A percentile compares a stretch with the other conserved stretches of the same genome.
Evolutionary conservation across 2,113 vertebrate genomes (phyloP).

Genomic region (Tringa solitaria): DNA sequence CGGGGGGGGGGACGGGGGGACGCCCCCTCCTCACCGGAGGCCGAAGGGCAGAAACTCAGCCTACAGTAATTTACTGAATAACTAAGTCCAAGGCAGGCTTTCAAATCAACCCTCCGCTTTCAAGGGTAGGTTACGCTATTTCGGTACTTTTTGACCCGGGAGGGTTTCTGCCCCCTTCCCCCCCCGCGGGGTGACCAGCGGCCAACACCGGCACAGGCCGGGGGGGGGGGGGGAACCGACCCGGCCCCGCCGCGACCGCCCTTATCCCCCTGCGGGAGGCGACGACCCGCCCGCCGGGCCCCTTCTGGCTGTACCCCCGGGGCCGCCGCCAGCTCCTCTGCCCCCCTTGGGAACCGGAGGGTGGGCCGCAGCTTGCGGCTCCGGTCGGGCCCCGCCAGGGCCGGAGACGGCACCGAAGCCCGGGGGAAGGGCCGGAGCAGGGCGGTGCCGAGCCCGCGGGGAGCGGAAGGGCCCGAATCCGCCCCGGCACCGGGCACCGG

Average conservation of each 20-base stretch:
- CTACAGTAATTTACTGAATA: not conserved
- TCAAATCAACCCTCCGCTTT: not conserved
- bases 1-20: too few relatives aligned
- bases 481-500: too few relatives aligned
- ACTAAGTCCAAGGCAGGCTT: not conserved
- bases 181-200: not conserved
- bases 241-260: not conserved
- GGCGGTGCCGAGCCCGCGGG: too few relatives aligned
- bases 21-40: not conserved
- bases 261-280: not conserved
- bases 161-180: not conserved
- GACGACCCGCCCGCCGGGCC: rapidly evolving
- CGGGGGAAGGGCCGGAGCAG: not conserved
- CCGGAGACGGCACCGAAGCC: too few relatives aligned
- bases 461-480: too few relatives aligned
- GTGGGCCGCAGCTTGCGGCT: rapidly evolving
- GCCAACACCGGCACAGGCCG: too few relatives aligned
- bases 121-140: rapidly evolving
- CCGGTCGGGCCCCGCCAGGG: not conserved
- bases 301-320: rapidly evolving
- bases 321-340: too few relatives aligned
- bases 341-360: too few relatives aligned
- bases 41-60: not conserved
- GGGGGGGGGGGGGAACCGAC: too few relatives aligned
- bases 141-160: not conserved